Conservation (phyloP, 2,797 vertebrate genomes). For the Myotis myotis region DNA sequence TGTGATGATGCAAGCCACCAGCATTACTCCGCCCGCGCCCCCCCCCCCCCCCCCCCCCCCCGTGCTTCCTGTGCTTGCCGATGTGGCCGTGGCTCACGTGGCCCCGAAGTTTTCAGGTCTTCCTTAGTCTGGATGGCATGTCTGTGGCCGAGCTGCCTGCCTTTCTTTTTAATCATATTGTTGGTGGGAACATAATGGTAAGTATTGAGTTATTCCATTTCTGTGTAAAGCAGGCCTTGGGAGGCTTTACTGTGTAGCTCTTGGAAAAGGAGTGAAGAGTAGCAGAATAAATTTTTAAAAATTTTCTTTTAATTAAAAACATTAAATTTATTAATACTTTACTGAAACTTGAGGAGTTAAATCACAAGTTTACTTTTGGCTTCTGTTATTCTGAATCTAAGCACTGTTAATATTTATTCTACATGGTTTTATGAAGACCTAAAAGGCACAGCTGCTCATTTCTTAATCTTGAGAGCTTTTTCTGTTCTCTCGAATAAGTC, state of each 20-base stretch:
- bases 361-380: not conserved
- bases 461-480: not conserved
- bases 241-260: not conserved
- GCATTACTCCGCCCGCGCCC: not conserved
- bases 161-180: not conserved
- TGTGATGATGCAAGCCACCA: not conserved
- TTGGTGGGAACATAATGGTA: not conserved
- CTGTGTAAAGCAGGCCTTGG: not conserved
- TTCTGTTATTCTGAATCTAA: conserved; percentile 13
- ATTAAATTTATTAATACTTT: not conserved
- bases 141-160: too few species aligned
- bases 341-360: not conserved
- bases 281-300: not conserved
- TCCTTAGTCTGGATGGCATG: too few species aligned
- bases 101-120: too few species aligned
- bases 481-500: not conserved
- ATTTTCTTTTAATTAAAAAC: not conserved
- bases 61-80: not conserved
- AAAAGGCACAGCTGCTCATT: not conserved
- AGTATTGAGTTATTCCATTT: not conserved
- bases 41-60: not conserved
- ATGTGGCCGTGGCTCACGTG: too few species aligned
- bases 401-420: conserved; percentile 7
- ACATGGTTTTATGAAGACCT: not conserved
- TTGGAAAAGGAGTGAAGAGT: not conserved